Evolutionary conservation across 2,113 vertebrate species (phyloP), one percentile per base, ranked within the genome.

Genomic region (Osmerus mordax): DNA sequence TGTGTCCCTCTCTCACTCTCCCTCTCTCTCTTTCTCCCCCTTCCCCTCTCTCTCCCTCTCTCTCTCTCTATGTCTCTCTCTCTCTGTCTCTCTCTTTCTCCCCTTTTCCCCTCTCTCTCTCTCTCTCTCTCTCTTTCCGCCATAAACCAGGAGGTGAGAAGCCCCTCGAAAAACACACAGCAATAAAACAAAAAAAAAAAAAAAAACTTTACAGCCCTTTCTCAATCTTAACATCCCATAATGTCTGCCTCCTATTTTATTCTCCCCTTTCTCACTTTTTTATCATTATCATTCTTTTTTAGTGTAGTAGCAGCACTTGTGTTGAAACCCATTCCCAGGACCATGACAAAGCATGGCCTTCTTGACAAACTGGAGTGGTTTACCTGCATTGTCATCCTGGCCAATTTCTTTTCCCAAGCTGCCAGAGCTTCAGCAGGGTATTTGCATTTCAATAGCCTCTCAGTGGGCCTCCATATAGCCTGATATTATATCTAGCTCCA

Each of bases 351-450:
- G 88, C 83, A 75, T 82, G 85, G 88, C 89, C 89, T 91, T 91
- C 88, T 91, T 91, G 88, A 91, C 89, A 89, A 88, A 89, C 89
- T 91, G 85, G 88, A 91, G 89, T 90, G 89, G 86, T 91, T 91
- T 90, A 91, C 88, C 86, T 89, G 88, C 87, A 91, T 91, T 91
- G 89, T 91, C 89, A 90, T 90, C 86, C 87, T 75, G 85, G 85
- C 86, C 89, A 89, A 91, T 91, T 90, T 91, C 85, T 90, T 89
- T 89, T 83, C 82, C 83, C 86, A 76, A 85, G 36, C 88, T 83
- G 84, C 84, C 74, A 78, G 73, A 67, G 86, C 88, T 86, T 83
- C 86, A 86, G 87, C 84, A 87, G 81, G 81, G 77, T 78, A 91
- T 91, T 91, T 89, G 88, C 89, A 91, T 91, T 89, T 90, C 87